Conservation (phyloP, 2,113 vertebrate species). For the Cygnus buccinator region DNA sequence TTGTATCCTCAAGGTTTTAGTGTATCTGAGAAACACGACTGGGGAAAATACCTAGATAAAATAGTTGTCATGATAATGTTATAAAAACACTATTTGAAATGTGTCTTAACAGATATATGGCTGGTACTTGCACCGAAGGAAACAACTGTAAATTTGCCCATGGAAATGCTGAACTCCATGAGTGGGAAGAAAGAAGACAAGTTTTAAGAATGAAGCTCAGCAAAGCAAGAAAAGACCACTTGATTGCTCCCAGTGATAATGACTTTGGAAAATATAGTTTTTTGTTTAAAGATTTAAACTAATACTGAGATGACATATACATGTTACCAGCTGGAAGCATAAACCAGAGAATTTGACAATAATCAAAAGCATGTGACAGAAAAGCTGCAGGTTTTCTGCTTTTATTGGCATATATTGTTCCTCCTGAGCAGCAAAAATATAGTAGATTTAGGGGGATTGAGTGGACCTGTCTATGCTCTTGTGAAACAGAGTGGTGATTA, state of each 20-base stretch:
- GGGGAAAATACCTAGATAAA: not conserved
- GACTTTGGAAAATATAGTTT: constrained; percentile 99
- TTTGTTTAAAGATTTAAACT: constrained; percentile 99
- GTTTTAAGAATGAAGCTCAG: constrained; percentile 95
- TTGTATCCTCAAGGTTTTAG: not conserved
- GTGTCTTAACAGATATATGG: constrained; percentile 82
- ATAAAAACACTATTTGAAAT: not conserved
- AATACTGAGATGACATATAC: constrained; percentile 77
- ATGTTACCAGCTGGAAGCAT: constrained; percentile 77
- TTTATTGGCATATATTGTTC: constrained; percentile 77
- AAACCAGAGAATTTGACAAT: constrained; percentile 77
- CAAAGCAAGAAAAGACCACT: constrained; percentile 96
- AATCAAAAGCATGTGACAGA: constrained; percentile 78
- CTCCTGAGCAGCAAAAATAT: constrained; percentile 79
- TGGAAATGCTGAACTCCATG: constrained; percentile 90
- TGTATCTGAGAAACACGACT: not conserved
- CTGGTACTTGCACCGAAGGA: constrained; percentile 87
- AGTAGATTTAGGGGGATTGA: constrained; percentile 77
- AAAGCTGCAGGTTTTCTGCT: constrained; percentile 80
- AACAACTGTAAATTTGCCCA: constrained; percentile 93
- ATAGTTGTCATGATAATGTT: not conserved
- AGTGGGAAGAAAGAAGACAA: constrained; percentile 93
- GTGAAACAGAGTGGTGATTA: constrained; percentile 66
- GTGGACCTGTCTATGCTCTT: constrained; percentile 75
- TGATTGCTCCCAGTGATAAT: constrained; percentile 98